These are phyloP conservation scores for Cephalotes varians DNA, from an alignment of 2,888 invertebrate species.

Conservation along the genomic window DNA sequence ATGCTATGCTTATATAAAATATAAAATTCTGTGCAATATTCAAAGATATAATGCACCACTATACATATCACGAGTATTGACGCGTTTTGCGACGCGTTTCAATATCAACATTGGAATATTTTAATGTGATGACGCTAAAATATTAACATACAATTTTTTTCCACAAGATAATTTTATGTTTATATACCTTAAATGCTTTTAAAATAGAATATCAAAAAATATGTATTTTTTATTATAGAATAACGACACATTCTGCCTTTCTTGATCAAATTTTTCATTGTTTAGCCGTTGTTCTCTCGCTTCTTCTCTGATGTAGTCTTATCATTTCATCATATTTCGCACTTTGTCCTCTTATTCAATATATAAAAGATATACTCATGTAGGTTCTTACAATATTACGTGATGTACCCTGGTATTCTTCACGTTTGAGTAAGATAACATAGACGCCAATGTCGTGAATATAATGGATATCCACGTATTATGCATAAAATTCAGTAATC, in stretches of 20 bases:
- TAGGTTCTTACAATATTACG: not conserved
- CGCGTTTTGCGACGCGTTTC: not conserved
- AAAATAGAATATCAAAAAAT: not conserved
- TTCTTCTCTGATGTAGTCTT: conserved; percentile 8
- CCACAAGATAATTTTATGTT: not conserved
- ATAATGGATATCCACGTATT: conserved; percentile 21
- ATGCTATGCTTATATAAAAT: not conserved
- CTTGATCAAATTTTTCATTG: not conserved
- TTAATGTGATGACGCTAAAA: not conserved
- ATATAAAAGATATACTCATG: not conserved
- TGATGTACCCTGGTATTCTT: not conserved
- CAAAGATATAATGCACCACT: not conserved
- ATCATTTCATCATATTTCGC: conserved; percentile 3
- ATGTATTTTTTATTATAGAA: not conserved
- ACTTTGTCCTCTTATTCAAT: not conserved
- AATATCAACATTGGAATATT: conserved; percentile 18
- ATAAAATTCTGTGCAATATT: conserved; percentile 17
- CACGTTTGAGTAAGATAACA: conserved; percentile 23
- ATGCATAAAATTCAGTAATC: not conserved
- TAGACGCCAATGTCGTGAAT: not conserved
- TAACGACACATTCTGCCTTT: not conserved
- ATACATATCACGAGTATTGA: not conserved
- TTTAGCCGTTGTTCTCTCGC: not conserved
- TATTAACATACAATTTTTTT: not conserved
- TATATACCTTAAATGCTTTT: not conserved